These are phyloP conservation scores for Chelonoidis abingdonii DNA, from an alignment of 2,113 vertebrate species.

Conservation along the genomic window DNA sequence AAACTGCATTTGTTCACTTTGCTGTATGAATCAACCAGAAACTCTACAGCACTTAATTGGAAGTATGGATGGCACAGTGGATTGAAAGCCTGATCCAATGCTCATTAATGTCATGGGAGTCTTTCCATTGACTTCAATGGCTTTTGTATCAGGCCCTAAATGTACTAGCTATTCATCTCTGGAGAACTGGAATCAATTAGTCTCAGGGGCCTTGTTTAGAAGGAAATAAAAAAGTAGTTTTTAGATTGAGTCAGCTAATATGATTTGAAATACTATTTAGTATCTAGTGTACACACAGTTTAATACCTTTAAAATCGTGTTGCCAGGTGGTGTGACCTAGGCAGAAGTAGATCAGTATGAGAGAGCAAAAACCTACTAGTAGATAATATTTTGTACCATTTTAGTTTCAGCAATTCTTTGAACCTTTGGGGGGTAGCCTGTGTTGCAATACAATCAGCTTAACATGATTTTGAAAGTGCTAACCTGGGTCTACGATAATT, in stretches of 20 bases:
- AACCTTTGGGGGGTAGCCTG: background rate
- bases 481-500: background rate
- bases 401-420: background rate
- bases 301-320: background rate
- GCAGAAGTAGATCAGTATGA: background rate
- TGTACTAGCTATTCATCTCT: background rate
- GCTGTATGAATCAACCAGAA: background rate
- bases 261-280: conserved; percentile 14
- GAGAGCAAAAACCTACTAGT: background rate
- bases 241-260: conserved; percentile 10
- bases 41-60: conserved; percentile 16
- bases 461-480: background rate
- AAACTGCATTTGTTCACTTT: background rate
- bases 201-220: background rate
- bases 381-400: background rate
- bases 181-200: background rate
- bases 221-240: background rate
- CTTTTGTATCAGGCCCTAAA: background rate
- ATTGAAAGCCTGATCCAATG: conserved; percentile 6
- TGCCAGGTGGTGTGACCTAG: background rate
- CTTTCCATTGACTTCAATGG: background rate
- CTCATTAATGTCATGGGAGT: background rate
- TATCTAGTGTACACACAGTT: background rate
- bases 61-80: background rate
- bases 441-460: background rate